Evolutionary conservation across 1,140 invertebrate genomes (phyloP).

Genomic region (Nasonia giraulti): DNA sequence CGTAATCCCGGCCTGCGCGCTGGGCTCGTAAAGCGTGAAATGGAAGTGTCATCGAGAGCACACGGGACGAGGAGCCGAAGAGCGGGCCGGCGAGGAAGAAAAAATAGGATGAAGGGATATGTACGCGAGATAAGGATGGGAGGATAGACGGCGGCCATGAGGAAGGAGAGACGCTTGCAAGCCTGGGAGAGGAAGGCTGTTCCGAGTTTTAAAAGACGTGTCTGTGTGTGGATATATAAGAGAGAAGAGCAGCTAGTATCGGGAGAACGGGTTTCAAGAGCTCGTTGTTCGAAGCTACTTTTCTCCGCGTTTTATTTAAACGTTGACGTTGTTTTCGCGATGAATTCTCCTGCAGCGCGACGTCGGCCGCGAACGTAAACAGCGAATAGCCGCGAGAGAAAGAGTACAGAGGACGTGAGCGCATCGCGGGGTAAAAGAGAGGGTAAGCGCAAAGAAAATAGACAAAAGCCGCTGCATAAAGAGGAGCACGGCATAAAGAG

Average conservation of each 20-base stretch:
- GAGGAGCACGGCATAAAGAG: slow-evolving; percentile 6
- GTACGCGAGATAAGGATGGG: background rate
- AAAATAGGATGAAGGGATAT: background rate
- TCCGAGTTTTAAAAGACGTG: background rate
- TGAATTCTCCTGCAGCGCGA: too few species aligned
- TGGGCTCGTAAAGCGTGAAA: slow-evolving; percentile 63
- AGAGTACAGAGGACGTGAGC: background rate
- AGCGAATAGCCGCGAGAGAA: background rate
- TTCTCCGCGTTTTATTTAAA: background rate
- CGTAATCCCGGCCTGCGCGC: slow-evolving; percentile 53
- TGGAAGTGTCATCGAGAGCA: slow-evolving; percentile 58
- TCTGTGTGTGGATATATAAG: background rate
- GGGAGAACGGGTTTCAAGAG: background rate
- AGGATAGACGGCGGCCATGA: background rate
- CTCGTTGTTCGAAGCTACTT: background rate
- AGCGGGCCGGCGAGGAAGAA: background rate
- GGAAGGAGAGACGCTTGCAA: background rate
- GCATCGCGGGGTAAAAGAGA: background rate
- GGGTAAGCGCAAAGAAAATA: background rate
- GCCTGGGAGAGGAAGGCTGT: background rate
- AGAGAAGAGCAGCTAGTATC: background rate
- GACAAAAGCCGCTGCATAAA: background rate
- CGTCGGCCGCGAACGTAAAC: background rate
- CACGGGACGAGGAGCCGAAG: background rate
- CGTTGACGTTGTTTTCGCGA: too few species aligned